Evolutionary conservation across 2,888 invertebrate species (phyloP).

Genomic region (Zaprionus lineosus): DNA sequence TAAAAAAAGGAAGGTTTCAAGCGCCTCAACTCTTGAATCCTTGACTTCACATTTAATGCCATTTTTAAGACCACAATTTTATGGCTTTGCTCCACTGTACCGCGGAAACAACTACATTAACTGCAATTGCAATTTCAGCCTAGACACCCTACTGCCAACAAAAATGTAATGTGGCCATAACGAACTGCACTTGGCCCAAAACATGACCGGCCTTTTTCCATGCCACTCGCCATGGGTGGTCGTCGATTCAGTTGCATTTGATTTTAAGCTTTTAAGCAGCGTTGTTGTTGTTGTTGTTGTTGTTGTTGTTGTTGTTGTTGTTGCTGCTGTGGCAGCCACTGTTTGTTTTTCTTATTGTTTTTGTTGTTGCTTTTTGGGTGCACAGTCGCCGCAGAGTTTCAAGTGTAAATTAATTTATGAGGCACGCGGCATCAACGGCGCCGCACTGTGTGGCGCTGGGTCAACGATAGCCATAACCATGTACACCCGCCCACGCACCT

Average conservation of each 20-base stretch:
- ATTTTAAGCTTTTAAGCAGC: conserved; percentile 49
- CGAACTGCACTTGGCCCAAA: conserved; percentile 53
- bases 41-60: no score
- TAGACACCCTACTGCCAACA: no score
- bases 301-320: conserved; percentile 15
- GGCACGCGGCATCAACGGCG: conserved; percentile 65
- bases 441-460: conserved; percentile 54
- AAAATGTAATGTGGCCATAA: conserved; percentile 49
- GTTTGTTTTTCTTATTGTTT: conserved; percentile 18
- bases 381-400: conserved; percentile 61
- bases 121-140: not conserved
- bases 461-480: conserved; percentile 21
- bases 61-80: no score
- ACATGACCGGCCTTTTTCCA: conserved; percentile 37
- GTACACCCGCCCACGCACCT: not conserved
- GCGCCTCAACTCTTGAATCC: no score
- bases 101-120: no score
- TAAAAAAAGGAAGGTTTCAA: no score
- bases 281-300: conserved; percentile 23
- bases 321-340: conserved; percentile 11
- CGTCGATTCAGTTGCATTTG: conserved; percentile 50
- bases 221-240: conserved; percentile 56
- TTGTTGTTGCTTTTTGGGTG: conserved; percentile 43
- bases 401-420: conserved; percentile 76
- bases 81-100: no score